Evolutionary conservation across 2,797 vertebrate genomes (phyloP), one percentile per base, ranked within the genome.

Genomic region (Philypnodon macrostomus): DNA sequence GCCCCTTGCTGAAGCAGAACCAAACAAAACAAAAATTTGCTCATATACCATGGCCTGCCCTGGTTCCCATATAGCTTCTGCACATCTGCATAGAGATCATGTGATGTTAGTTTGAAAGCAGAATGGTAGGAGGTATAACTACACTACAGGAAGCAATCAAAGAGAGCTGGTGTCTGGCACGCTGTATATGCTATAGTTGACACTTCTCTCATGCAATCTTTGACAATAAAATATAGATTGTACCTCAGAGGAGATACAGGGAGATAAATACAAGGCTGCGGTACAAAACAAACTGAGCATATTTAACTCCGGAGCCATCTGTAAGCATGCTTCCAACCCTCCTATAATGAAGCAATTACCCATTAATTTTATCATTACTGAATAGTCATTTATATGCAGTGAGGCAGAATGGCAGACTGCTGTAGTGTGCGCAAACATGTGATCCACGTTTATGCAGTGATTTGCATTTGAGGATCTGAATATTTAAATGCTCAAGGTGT

Each of bases 181-280:
- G 68, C 83, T 59, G 29, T 62, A 83, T 79, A 53, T 67, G 59
- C 58, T 39, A 47, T 44, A 33, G 63, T 48, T 74, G 71, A 63
- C 57, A 59, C 49, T 42, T 5, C 2, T 53, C 70, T 75, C 49
- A 26, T 7, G 38, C 65, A 60, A 66, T 81, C 64, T 60, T 73
- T 81, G 67, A 67, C 33, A 7, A 63, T 79, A 72, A 80, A 73
- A 79, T 77, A 83, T 56, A 65, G 48, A 59, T 52, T 48, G 26
- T 19, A 49, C 32, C 16, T 15, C 35, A 39, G 9, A 27, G 72
- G 47, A 60, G 75, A 70, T 54, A 41, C 53, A 57, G 48, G 73
- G 34, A 70, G 48, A 81, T 57, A 63, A 63, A 75, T 54, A 53
- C 30, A 27, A 27, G 18, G 33, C 54, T 67, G 44, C 46, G 44